Evolutionary conservation across 2,797 vertebrate genomes (phyloP).

Genomic region (Spinus olivaceus): DNA sequence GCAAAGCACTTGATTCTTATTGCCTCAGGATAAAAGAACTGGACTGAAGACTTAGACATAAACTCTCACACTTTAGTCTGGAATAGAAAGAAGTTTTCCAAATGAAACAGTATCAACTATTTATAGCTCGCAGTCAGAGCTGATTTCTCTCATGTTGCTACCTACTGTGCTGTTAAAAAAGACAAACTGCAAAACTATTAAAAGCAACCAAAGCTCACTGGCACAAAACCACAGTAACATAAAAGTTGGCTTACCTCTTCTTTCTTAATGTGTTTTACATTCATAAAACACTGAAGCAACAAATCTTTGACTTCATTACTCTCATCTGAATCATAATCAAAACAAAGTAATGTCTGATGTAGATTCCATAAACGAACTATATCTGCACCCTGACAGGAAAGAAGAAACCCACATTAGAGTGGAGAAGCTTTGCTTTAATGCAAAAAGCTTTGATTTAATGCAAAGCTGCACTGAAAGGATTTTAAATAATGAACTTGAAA

Average conservation of each 20-base stretch:
- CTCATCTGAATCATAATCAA: slow-evolving; percentile 84
- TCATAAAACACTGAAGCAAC: slow-evolving; percentile 87
- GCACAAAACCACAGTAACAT: background rate
- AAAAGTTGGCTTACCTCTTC: slow-evolving; percentile 82
- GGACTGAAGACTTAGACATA: background rate
- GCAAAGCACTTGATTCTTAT: background rate
- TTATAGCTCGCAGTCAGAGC: background rate
- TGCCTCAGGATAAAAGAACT: background rate
- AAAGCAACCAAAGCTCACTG: background rate
- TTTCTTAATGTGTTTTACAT: slow-evolving; percentile 76
- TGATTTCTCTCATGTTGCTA: background rate
- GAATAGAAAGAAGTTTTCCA: background rate
- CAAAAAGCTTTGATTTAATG: background rate
- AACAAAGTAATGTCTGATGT: slow-evolving; percentile 80
- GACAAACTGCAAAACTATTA: background rate
- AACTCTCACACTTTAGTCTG: background rate
- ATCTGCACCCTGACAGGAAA: slow-evolving; percentile 77
- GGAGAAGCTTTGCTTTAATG: background rate
- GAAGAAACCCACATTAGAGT: background rate
- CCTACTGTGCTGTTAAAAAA: background rate
- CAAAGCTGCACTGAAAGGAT: background rate
- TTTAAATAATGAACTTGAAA: background rate
- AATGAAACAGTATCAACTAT: background rate
- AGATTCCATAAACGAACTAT: slow-evolving; percentile 84
- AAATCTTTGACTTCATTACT: slow-evolving; percentile 83